These are phyloP conservation scores for Quiscalus mexicanus DNA, from an alignment of 2,113 vertebrate genomes.

Conservation along the genomic window DNA sequence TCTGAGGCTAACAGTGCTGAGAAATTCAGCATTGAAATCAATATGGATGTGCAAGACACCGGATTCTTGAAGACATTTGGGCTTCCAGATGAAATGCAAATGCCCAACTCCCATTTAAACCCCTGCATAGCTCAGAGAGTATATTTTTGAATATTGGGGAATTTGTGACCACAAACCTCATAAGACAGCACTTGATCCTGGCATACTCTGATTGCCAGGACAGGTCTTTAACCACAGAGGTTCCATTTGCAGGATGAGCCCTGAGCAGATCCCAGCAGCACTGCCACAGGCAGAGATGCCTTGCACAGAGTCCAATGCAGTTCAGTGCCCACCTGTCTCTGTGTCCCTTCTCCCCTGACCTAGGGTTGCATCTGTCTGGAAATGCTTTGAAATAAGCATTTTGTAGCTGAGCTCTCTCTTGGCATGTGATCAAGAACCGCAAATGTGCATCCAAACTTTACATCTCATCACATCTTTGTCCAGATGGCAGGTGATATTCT, in stretches of 20 bases:
- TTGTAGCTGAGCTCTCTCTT: constrained; percentile 26
- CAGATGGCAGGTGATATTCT: constrained; percentile 71
- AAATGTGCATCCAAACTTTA: constrained; percentile 58
- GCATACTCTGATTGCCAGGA: background rate
- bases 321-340: background rate
- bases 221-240: background rate
- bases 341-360: background rate
- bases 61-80: background rate
- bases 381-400: constrained; percentile 4
- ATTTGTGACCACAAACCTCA: background rate
- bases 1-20: background rate
- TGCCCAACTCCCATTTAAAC: background rate
- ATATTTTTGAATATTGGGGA: background rate
- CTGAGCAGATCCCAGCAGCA: background rate
- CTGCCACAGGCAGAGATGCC: background rate
- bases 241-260: background rate
- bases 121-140: background rate
- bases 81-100: background rate
- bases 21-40: background rate
- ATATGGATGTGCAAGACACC: background rate
- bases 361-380: background rate
- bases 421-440: background rate
- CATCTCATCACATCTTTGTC: constrained; percentile 60
- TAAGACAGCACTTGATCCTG: background rate
- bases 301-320: background rate